These are phyloP conservation scores for Hyla sarda DNA, from an alignment of 2,113 vertebrate genomes.

Conservation along the genomic window DNA sequence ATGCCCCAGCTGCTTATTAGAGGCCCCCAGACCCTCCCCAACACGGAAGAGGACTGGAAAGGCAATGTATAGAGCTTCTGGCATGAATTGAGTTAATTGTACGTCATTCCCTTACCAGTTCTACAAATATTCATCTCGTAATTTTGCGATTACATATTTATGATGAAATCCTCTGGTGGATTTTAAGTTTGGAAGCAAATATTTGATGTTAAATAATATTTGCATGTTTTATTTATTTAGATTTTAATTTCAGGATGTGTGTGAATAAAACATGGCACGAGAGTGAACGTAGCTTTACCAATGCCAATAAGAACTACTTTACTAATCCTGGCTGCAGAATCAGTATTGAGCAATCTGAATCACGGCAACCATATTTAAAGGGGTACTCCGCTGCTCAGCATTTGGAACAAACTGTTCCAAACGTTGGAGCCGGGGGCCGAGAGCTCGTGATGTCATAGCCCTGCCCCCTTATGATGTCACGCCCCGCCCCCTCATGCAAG, in stretches of 20 bases:
- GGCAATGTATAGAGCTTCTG: neutral
- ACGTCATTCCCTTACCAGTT: neutral
- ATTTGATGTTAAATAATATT: conserved; percentile 45
- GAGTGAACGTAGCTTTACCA: neutral
- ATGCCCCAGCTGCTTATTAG: neutral
- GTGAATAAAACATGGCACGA: conserved; percentile 30
- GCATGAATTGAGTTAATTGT: neutral
- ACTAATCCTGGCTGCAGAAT: neutral
- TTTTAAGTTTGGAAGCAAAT: conserved; percentile 22
- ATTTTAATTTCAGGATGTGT: neutral
- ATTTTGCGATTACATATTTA: conserved; percentile 43
- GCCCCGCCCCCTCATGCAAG: no score
- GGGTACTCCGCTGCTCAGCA: no score
- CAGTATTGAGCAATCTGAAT: no score
- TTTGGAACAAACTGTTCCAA: no score
- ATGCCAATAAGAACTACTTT: no score
- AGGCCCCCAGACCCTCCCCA: neutral
- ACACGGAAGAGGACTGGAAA: neutral
- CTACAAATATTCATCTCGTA: neutral
- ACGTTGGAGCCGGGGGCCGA: no score
- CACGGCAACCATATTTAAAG: no score
- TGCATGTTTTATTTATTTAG: conserved; percentile 36
- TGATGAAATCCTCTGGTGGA: conserved; percentile 11
- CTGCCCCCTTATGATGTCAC: no score
- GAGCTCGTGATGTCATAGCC: no score